These are phyloP conservation scores for Rhinichthys osculus DNA, from an alignment of 2,797 vertebrate genomes.

Conservation along the genomic window DNA sequence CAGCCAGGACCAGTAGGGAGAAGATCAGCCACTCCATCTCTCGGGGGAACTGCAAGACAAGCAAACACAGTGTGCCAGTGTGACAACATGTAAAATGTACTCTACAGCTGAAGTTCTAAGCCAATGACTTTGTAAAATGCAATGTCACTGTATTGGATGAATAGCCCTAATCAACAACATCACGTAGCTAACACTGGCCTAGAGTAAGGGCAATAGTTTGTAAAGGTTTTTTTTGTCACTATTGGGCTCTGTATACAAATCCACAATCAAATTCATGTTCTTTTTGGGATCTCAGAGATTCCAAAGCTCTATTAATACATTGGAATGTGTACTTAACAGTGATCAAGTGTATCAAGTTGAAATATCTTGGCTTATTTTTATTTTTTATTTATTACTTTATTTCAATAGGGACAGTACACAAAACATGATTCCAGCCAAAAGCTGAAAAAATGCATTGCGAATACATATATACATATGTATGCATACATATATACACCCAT, in stretches of 20 bases:
- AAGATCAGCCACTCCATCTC: slow-evolving; percentile 85
- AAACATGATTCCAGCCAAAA: too few relatives aligned
- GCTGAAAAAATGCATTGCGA: not conserved
- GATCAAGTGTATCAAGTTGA: too few relatives aligned
- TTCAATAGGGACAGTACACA: too few relatives aligned
- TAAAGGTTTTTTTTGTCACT: not conserved
- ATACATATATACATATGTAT: not conserved
- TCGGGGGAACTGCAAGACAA: slow-evolving; percentile 70
- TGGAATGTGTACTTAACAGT: not conserved
- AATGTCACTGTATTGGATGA: not conserved
- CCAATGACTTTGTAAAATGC: not conserved
- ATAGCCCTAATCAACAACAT: not conserved
- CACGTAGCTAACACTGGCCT: not conserved
- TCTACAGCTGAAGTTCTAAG: not conserved
- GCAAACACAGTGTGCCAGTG: slow-evolving; percentile 21
- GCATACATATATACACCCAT: not conserved
- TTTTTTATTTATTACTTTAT: too few relatives aligned
- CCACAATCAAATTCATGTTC: not conserved
- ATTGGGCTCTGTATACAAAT: not conserved
- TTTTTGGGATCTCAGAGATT: not conserved
- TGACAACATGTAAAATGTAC: slow-evolving; percentile 25
- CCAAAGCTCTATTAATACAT: not conserved
- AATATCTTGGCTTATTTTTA: not conserved
- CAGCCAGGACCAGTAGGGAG: slow-evolving; percentile 82
- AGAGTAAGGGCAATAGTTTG: not conserved